Evolutionary conservation across 2,797 vertebrate species (phyloP).

Genomic region (Melanotaenia parkinsoni): DNA sequence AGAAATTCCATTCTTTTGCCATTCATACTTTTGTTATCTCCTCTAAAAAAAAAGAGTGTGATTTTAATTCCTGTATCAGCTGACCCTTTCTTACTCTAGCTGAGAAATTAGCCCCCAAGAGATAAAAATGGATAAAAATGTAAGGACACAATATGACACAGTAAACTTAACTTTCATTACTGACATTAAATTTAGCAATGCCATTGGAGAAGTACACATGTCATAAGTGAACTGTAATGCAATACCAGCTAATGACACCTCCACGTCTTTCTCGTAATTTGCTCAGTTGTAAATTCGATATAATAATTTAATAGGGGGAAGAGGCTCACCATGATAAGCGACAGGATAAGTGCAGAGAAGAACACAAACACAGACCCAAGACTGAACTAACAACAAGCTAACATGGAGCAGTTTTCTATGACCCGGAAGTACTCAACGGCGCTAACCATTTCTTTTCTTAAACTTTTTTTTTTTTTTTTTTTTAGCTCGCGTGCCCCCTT

Average conservation of each 20-base stretch:
- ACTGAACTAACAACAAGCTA: neutral
- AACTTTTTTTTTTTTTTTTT: neutral
- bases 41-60: no score
- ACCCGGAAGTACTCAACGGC: constrained; percentile 55
- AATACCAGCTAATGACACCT: neutral
- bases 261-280: neutral
- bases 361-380: neutral
- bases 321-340: constrained; percentile 38
- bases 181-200: no score
- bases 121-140: no score
- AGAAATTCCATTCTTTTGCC: no score
- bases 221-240: no score
- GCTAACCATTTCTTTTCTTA: no score
- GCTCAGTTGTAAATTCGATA: neutral
- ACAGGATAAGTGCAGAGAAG: neutral
- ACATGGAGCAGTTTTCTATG: neutral
- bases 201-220: neutral
- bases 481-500: neutral
- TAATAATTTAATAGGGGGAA: neutral
- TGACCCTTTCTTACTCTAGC: no score
- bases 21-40: no score
- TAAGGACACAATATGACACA: no score
- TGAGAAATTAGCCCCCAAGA: no score
- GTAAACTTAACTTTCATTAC: no score
- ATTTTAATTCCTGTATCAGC: no score